Evolutionary conservation across 2,888 invertebrate species (phyloP), one percentile per base, ranked within the genome.

Genomic region (Smittia aterrima): DNA sequence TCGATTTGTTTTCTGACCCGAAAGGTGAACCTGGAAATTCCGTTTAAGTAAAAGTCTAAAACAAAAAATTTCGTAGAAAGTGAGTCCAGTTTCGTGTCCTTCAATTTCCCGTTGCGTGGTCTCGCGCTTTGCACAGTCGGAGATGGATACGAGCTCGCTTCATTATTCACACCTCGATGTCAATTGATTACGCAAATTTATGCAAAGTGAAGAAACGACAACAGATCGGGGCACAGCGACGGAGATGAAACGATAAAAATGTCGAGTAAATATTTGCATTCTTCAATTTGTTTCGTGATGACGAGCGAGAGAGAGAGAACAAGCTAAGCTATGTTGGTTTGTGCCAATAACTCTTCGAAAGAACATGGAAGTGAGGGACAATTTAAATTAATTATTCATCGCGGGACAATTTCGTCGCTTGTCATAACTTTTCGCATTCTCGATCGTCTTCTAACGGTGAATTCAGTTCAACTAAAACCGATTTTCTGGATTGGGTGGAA

Each of bases 181-280:
- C 54, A 70, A 70, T 70, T 70, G 54, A 70, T 70, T 70, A 70
- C 70, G 54, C 70, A 70, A 70, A 70, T 70, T 53, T 64, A 27
- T 58, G 58, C 58, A 2, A 47, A 47, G 47, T 47, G 47, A 16
- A n/a, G 47, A 13, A 47, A 47, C 11, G 11, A 47, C 47, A 47
- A 47, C 47, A 38, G 38, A 38, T 7, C 38, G 9, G 6, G 38
- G 38, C 4, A 9, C 9, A 47, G 16, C n/a, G 16, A 47, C 11
- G 16, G 11, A n/a, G 16, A n/a, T 47, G 16, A 58, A 58, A 18
- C n/a, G 22, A 58, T 7, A 22, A 58, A 58, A 58, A 20, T 22
- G 22, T 22, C 22, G 20, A 58, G 58, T 58, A 58, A 20, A 58
- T 58, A 58, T 18, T 58, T 58, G 58, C 18, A 20, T 18, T 18